These are phyloP conservation scores for Patella vulgata DNA, from an alignment of 1,140 invertebrate species.

Conservation along the genomic window DNA sequence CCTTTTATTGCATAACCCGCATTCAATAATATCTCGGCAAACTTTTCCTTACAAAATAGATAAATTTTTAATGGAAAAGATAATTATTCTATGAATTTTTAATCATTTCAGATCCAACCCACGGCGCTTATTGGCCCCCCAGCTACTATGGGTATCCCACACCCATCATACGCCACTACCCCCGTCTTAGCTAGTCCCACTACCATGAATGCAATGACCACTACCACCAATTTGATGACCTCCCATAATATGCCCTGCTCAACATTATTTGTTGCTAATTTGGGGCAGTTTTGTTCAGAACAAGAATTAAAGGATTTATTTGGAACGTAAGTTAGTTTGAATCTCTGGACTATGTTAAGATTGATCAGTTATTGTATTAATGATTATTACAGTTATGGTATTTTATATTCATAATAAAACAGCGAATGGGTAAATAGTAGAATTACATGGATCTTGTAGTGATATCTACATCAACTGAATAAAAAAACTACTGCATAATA, in stretches of 20 bases:
- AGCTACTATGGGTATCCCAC: slow-evolving; percentile 70
- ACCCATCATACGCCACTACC: slow-evolving; percentile 58
- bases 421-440: no score
- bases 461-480: no score
- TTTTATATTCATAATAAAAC: no score
- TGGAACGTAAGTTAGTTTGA: slow-evolving; percentile 90
- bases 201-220: slow-evolving; percentile 67
- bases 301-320: slow-evolving; percentile 98
- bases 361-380: no score
- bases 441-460: no score
- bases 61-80: no score
- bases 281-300: slow-evolving; percentile 93
- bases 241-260: slow-evolving; percentile 79
- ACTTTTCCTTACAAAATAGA: no score
- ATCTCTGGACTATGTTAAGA: no score
- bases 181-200: slow-evolving; percentile 57
- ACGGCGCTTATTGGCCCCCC: slow-evolving; percentile 82
- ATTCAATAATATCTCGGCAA: no score
- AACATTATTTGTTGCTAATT: slow-evolving; percentile 96
- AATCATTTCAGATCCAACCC: slow-evolving; percentile 59
- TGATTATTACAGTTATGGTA: no score
- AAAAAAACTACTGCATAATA: no score
- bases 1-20: no score
- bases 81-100: slow-evolving; percentile 16
- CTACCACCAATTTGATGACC: slow-evolving; percentile 68